Evolutionary conservation across 2,797 vertebrate genomes (phyloP).

Genomic region (Crypturellus tataupa): DNA sequence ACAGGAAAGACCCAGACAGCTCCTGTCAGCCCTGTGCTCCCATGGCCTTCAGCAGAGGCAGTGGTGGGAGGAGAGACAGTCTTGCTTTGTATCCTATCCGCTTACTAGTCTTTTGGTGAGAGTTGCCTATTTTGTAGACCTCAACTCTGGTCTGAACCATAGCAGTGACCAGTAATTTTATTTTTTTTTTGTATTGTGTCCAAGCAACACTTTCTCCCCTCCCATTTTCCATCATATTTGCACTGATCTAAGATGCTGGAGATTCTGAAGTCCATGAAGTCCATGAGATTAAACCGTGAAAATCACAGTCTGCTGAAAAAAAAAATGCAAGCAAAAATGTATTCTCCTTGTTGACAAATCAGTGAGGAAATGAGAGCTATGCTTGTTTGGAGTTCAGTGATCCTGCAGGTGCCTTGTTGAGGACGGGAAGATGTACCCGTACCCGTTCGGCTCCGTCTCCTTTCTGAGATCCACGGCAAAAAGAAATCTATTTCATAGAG

Average conservation of each 20-base stretch:
- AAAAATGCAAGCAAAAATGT: neutral
- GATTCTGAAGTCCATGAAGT: neutral
- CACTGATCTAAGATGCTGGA: neutral
- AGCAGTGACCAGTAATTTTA: neutral
- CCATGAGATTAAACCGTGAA: neutral
- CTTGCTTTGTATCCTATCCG: neutral
- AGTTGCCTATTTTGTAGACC: neutral
- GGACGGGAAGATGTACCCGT: neutral
- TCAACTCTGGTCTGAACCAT: neutral
- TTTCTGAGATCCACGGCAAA: slow-evolving; percentile 26
- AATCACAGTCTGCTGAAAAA: neutral
- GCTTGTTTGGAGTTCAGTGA: neutral
- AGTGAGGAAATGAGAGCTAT: neutral
- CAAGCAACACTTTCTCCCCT: neutral
- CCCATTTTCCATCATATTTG: neutral
- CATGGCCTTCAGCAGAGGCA: neutral
- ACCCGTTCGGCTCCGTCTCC: neutral
- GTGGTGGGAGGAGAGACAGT: neutral
- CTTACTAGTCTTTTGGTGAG: neutral
- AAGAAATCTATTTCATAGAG: slow-evolving; percentile 1
- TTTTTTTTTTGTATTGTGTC: neutral
- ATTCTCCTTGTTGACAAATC: neutral
- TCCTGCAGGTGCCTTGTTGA: neutral
- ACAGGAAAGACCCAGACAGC: neutral
- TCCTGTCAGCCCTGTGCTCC: neutral